These are phyloP conservation scores for Bradysia coprophila DNA, from an alignment of 1,140 invertebrate genomes.

Conservation along the genomic window DNA sequence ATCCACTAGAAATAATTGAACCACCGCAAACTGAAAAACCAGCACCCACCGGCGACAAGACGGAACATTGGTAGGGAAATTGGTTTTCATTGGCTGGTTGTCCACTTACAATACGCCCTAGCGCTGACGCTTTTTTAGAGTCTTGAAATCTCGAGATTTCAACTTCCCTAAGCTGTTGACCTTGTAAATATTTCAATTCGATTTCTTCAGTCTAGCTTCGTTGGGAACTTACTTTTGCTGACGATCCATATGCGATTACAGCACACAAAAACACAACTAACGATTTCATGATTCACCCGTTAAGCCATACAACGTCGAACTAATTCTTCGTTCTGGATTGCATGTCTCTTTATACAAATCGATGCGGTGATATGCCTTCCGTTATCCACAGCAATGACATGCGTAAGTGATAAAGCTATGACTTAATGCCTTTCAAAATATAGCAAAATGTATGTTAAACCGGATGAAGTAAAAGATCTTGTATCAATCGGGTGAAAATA, in stretches of 20 bases:
- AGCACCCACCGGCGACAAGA: neutral
- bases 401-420: too few species aligned
- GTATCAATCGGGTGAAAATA: too few species aligned
- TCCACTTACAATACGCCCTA: neutral
- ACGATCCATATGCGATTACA: neutral
- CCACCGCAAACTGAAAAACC: neutral
- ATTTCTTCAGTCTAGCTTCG: too few species aligned
- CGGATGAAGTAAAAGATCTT: too few species aligned
- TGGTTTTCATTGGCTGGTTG: neutral
- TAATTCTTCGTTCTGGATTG: too few species aligned
- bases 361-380: too few species aligned
- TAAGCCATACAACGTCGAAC: too few species aligned
- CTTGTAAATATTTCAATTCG: too few species aligned
- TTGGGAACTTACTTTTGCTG: neutral
- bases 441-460: too few species aligned
- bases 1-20: neutral
- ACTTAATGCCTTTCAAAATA: too few species aligned
- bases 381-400: too few species aligned
- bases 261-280: neutral
- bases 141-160: neutral
- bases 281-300: neutral
- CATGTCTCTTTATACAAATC: too few species aligned
- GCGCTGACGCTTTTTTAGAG: neutral
- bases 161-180: neutral
- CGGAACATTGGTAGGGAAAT: neutral